Evolutionary conservation across 2,113 vertebrate genomes (phyloP).

Genomic region (Perccottus glenii): DNA sequence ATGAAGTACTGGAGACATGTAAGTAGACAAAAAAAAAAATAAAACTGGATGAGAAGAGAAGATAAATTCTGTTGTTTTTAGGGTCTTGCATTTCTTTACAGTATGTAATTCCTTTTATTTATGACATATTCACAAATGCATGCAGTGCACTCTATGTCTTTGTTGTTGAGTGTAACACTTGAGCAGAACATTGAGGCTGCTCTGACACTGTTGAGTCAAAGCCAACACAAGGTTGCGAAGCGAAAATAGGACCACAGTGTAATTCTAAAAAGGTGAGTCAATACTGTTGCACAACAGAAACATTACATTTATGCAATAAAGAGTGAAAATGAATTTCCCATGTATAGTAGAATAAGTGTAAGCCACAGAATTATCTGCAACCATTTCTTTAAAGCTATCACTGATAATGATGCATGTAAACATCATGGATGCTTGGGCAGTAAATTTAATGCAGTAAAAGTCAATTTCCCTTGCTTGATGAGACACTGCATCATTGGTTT

Average conservation of each 20-base stretch:
- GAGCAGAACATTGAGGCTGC: no score
- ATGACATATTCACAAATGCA: no score
- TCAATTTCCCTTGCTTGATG: not conserved
- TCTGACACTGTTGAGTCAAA: no score
- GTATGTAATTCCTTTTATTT: no score
- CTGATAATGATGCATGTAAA: not conserved
- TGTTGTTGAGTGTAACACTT: slow-evolving; percentile 10
- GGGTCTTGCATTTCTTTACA: no score
- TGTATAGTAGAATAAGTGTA: not conserved
- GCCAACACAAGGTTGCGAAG: not conserved
- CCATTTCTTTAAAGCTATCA: not conserved
- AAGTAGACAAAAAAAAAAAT: no score
- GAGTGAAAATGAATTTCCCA: not conserved
- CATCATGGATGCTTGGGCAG: not conserved
- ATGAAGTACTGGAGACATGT: slow-evolving; percentile 89
- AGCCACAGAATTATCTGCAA: not conserved
- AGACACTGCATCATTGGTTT: not conserved
- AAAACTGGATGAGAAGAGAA: not conserved
- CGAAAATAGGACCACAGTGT: not conserved
- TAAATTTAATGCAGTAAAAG: no score
- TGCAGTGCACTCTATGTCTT: not conserved
- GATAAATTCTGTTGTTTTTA: not conserved
- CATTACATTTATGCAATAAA: slow-evolving; percentile 7
- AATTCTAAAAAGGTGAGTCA: not conserved
- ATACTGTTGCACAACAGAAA: slow-evolving; percentile 13